A percentile compares a stretch with the other conserved stretches of the same genome.
Conservation (phyloP, 2,113 vertebrate genomes). For the Accipiter cooperii region DNA sequence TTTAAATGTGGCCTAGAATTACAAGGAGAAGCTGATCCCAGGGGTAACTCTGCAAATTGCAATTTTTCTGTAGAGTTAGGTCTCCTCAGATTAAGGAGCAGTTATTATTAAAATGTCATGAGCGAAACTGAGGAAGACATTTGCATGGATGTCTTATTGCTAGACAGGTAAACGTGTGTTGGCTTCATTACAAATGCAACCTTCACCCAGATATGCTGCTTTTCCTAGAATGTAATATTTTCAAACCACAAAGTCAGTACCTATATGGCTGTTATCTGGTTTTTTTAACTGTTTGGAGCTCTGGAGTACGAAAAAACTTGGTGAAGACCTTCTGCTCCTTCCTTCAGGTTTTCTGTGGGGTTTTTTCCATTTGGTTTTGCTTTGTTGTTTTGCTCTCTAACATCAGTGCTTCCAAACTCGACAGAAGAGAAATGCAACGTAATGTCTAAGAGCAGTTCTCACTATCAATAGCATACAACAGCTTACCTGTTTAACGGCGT, state of each 20-base stretch:
- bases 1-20: not conserved
- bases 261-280: not conserved
- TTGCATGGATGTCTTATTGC: not conserved
- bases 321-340: not conserved
- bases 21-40: not conserved
- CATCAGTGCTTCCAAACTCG: not conserved
- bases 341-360: not conserved
- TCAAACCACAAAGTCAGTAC: not conserved
- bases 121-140: not conserved
- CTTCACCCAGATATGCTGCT: not conserved
- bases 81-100: not conserved
- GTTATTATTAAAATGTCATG: not conserved
- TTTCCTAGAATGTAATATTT: not conserved
- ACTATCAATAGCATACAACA: accelerated
- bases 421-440: not conserved
- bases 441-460: not conserved
- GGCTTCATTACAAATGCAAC: not conserved
- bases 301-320: not conserved
- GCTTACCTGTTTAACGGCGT: conserved; percentile 82
- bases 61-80: not conserved
- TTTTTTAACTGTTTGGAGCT: not conserved
- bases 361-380: not conserved
- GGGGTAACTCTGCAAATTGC: not conserved
- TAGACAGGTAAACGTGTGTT: not conserved
- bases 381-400: not conserved